phyloP scores from a whole-genome alignment of 2,888 invertebrate species.

The Steinernema hermaphroditum region DNA sequence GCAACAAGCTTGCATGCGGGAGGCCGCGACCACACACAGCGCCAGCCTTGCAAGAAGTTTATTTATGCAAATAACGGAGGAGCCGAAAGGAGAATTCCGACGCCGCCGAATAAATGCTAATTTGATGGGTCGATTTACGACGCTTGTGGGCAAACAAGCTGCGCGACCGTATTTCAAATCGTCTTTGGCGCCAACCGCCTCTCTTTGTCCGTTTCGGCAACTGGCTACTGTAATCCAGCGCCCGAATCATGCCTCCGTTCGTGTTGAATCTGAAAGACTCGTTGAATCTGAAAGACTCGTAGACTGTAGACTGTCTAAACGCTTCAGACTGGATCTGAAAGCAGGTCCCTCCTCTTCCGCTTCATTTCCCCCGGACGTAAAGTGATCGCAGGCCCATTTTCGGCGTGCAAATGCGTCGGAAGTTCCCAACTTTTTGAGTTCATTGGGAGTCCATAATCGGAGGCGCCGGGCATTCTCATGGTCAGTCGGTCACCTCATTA shows the following conservation, averaged over 20 bases:
- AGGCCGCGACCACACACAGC: background rate
- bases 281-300: no score
- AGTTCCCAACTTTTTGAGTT: background rate
- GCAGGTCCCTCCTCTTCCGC: no score
- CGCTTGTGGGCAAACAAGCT: slow-evolving; percentile 20
- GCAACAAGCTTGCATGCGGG: background rate
- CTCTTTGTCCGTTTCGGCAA: background rate
- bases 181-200: slow-evolving; percentile 3
- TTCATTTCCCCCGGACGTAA: no score
- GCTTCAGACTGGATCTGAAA: no score
- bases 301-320: no score
- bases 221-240: background rate
- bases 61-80: slow-evolving; percentile 20
- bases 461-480: slow-evolving; percentile 12
- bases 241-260: no score
- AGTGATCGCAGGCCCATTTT: no score
- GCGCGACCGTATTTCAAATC: slow-evolving; percentile 16
- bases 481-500: slow-evolving; percentile 22
- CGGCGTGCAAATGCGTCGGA: background rate
- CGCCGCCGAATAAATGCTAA: slow-evolving; percentile 6
- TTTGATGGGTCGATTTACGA: slow-evolving; percentile 19
- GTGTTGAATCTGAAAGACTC: background rate
- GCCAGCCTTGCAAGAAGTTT: slow-evolving; percentile 13
- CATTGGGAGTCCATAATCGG: slow-evolving; percentile 14
- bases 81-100: background rate